phyloP scores from a whole-genome alignment of 2,113 vertebrate species.

The Noctilio leporinus region DNA sequence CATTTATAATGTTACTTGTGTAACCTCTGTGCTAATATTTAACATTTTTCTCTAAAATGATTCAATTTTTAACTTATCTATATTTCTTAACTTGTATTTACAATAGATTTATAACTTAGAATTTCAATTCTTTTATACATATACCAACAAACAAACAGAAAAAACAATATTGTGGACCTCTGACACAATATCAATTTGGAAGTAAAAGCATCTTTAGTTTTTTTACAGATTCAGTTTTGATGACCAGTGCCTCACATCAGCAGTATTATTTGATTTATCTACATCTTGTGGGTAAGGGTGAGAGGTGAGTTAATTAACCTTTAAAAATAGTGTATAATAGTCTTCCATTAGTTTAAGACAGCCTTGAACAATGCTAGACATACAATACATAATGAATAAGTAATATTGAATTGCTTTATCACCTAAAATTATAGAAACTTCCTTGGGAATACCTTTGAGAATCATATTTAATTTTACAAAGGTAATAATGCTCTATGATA shows the following conservation, averaged over 20 bases:
- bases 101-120: background rate
- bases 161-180: too few species aligned
- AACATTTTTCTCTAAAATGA: background rate
- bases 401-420: background rate
- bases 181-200: background rate
- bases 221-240: background rate
- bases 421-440: background rate
- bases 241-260: background rate
- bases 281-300: too few species aligned
- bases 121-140: too few species aligned
- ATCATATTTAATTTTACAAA: background rate
- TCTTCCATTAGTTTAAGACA: background rate
- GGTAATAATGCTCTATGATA: background rate
- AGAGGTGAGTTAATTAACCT: background rate
- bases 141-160: too few species aligned
- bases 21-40: background rate
- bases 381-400: background rate
- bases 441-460: background rate
- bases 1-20: background rate
- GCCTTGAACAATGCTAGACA: background rate
- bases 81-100: background rate
- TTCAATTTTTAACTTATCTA: background rate
- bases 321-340: background rate
- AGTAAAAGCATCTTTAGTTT: background rate
- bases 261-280: background rate